Conservation (phyloP, 2,113 vertebrate species). For the Atlantisia rogersi region DNA sequence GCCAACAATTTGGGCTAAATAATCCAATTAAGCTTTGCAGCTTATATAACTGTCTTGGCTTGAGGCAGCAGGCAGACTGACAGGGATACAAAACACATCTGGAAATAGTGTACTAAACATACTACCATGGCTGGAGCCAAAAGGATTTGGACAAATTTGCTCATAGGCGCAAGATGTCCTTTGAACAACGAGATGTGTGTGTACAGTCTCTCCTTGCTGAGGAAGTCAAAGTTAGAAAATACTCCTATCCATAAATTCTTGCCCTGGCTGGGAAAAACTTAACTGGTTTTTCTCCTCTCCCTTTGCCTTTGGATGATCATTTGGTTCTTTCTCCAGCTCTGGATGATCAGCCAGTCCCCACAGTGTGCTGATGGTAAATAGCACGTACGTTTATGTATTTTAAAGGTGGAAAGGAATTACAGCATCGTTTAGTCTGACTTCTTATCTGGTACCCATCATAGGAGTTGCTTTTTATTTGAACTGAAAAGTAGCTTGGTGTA, state of each 20-base stretch:
- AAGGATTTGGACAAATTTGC: not conserved
- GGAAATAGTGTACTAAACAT: conserved; percentile 18
- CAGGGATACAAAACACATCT: conserved; percentile 25
- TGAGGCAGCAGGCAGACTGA: not conserved
- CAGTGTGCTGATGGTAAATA: not conserved
- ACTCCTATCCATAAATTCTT: not conserved
- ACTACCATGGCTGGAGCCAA: not conserved
- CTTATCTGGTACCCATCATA: not conserved
- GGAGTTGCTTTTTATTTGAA: not conserved
- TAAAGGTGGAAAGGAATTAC: not conserved
- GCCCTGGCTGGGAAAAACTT: not conserved
- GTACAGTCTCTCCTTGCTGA: not conserved
- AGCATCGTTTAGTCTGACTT: not conserved
- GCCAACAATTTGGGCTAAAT: conserved; percentile 41
- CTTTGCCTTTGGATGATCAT: not conserved
- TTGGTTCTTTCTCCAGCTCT: not conserved
- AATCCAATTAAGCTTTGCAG: conserved; percentile 56
- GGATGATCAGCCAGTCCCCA: not conserved
- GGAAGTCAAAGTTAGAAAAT: not conserved
- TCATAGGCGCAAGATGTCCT: conserved; percentile 34
- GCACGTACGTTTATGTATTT: not conserved
- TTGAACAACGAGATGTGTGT: not conserved
- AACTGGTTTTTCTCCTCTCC: not conserved
- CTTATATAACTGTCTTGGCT: conserved; percentile 51
- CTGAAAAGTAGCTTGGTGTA: not conserved